These are phyloP conservation scores for Parelbella ahira DNA, from an alignment of 2,888 invertebrate species.

Conservation along the genomic window DNA sequence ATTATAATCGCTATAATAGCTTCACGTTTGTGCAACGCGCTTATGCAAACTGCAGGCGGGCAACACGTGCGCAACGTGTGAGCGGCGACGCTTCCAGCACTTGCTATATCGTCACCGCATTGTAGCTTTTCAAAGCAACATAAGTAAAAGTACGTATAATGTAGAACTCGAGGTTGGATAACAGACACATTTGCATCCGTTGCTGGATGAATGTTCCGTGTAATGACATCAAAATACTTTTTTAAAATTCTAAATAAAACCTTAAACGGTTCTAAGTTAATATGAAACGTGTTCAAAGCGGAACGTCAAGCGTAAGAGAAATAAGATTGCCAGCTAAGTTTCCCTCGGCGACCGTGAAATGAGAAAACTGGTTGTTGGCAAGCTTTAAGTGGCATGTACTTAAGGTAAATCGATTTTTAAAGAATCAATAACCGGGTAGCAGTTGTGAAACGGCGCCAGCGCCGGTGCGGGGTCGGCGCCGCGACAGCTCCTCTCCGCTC, in stretches of 20 bases:
- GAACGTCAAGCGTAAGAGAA: constrained; percentile 6
- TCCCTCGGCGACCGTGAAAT: constrained; percentile 38
- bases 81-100: constrained; percentile 31
- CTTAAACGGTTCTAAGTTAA: too few species aligned
- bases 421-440: constrained; percentile 37
- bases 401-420: constrained; percentile 34
- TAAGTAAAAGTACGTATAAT: too few species aligned
- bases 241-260: too few species aligned
- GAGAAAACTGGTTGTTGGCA: constrained; percentile 26
- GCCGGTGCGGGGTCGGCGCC: constrained; percentile 36
- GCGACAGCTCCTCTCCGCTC: constrained; percentile 53
- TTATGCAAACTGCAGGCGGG: constrained; percentile 71
- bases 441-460: constrained; percentile 47
- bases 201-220: too few species aligned
- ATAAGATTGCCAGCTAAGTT: constrained; percentile 10
- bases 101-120: constrained; percentile 9
- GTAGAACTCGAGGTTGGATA: too few species aligned
- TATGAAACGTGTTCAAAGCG: too few species aligned
- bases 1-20: constrained; percentile 66
- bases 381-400: constrained; percentile 24
- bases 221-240: too few species aligned
- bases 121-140: too few species aligned
- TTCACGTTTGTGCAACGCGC: constrained; percentile 64
- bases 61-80: constrained; percentile 58
- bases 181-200: too few species aligned